Percentiles rank a stretch among this genome's conserved stretches.
phyloP scores from a whole-genome alignment of 2,113 vertebrate genomes.

The Cacatua alba region DNA sequence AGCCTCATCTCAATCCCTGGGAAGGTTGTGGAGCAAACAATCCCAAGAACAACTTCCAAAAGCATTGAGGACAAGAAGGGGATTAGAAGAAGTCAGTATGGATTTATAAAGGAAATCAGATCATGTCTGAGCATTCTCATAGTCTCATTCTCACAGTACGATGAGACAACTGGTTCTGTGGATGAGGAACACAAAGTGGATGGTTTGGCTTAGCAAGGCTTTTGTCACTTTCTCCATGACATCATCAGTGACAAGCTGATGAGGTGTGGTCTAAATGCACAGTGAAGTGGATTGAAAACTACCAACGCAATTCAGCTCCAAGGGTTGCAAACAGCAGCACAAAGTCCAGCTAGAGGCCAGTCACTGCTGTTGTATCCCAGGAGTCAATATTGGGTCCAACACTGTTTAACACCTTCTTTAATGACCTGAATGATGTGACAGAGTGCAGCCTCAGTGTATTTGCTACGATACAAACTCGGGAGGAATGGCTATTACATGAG shows the following conservation, averaged over 20 bases:
- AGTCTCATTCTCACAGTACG: neutral
- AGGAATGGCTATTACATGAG: neutral
- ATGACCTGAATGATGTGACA: neutral
- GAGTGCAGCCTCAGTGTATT: neutral
- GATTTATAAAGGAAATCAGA: neutral
- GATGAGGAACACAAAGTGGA: neutral
- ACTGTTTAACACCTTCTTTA: neutral
- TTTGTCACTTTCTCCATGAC: neutral
- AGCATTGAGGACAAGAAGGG: neutral
- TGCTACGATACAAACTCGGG: neutral
- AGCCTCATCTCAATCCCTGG: neutral
- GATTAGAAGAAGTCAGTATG: neutral
- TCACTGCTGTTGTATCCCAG: neutral
- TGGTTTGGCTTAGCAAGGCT: neutral
- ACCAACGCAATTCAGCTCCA: neutral
- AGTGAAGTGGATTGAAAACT: neutral
- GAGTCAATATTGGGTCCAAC: neutral
- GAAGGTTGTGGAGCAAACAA: neutral
- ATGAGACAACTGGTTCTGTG: neutral
- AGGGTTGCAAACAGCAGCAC: neutral
- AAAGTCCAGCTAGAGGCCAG: neutral
- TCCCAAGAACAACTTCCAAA: neutral
- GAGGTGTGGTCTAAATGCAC: neutral
- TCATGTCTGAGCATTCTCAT: neutral
- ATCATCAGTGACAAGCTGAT: neutral